Base-by-base conservation (phyloP, 2,113 vertebrate species). In the Gasterosteus aculeatus region DNA sequence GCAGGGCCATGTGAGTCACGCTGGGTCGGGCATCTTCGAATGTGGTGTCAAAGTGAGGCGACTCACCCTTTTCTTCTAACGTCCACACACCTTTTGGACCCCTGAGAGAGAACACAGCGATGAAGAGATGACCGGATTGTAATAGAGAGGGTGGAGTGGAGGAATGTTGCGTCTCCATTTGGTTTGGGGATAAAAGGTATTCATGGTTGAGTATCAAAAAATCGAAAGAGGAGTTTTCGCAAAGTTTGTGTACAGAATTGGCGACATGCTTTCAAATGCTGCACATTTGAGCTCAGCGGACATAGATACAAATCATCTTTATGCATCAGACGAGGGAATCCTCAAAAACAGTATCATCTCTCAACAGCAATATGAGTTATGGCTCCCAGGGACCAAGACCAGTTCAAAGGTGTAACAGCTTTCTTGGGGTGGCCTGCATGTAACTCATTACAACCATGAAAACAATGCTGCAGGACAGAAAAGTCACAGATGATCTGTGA, bases 61-160 rank as follows among this genome's bases (percentile, higher is more conserved):
- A 84, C 85, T 99, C 94, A 2, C 98, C 98, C 38, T 87, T 95
- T 88, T 99, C 94, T 65, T 99, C 98, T 93, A 99, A 92, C 0
- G 98, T 99, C 98, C 98, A 99, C 42, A 99, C 98, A 0, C 98
- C 98, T 38, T 96, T 97, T 33, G 98, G 98, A 8, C 98, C 98
- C 87, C 98, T 99, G 90, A n/a, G 72, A 73, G 58, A 72, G 47
- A 77, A 57, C 0, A 57, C 0, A 56, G 8, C 1, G 41, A 56
- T 54, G 35, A 53, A n/a, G 63, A 18, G 29, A 65, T 19, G 15
- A 60, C 10, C 38, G n/a, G 53, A 61, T 11, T 46, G 35, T 46
- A 35, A 42, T 44, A 8, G 1, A 61, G 53, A 16, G 19, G 54
- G 47, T 7, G 26, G 11, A 63, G n/a, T 57, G 38, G 2, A 69